Evolutionary conservation across 2,888 invertebrate genomes (phyloP), one percentile per base, ranked within the genome.

Genomic region (Caenorhabditis sp.): DNA sequence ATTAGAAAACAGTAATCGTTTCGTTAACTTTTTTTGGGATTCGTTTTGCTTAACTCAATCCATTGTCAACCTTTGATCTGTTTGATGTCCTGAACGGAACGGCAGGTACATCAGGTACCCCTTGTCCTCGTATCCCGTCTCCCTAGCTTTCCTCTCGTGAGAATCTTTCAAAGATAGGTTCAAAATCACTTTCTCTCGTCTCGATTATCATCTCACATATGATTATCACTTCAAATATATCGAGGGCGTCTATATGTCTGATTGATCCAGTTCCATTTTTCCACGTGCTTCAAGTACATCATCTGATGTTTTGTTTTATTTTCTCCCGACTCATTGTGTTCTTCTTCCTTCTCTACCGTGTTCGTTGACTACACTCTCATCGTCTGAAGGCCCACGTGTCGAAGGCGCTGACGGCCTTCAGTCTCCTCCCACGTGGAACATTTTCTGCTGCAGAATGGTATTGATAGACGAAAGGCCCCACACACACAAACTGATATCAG

Each of bases 361-460:
- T 31, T 41, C 22, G 19, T 47, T 24, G 7, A 76, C 59, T 76
- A 76, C 49, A 68, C 59, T 76, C 68, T 68, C 19, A 49, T 59
- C 35, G n/a, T n/a, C 22, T n/a, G 38, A 38, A 38, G 38, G 12
- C 70, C 77, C 77, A 77, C 77, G 77, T 77, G 77, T 51, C 35
- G 31, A 3, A 38, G 49, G 41, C 35, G 24, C 10, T 22, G 38
- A 19, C 28, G 58, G 73, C n/a, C 63, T 63, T 47, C 47, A 68
- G 66, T 75, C 77, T 68, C 69, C 77, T 77, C 77, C 77, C 77
- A 70, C 77, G 69, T 70, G 70, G 77, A 77, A 70, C 70, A 59
- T 77, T 59, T 68, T 47, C 47, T 47, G 47, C 51, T 35, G 68
- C 35, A 38, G 38, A 68, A 68, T 68, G 51, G 68, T 66, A 66